Conservation (phyloP, 2,113 vertebrate species). For the Nycticebus coucang region DNA sequence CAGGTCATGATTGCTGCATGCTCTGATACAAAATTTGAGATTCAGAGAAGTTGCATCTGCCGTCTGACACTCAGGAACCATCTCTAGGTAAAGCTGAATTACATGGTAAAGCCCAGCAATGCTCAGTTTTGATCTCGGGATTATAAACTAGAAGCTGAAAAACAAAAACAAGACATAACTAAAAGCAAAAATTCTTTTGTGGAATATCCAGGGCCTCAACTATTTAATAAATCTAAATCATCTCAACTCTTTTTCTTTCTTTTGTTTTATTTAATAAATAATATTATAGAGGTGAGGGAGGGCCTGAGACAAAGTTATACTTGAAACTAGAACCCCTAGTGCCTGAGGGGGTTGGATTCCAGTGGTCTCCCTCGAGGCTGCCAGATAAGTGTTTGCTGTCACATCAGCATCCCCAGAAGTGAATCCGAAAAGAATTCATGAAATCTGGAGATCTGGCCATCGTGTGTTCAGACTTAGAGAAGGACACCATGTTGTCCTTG, state of each 20-base stretch:
- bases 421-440: conserved; percentile 78
- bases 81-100: neutral
- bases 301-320: neutral
- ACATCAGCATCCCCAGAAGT: conserved; percentile 75
- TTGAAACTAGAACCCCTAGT: neutral
- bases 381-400: neutral
- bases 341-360: neutral
- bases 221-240: conserved; percentile 51
- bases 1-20: neutral
- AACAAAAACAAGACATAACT: neutral
- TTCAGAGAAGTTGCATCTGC: conserved; percentile 25
- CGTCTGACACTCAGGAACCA: conserved; percentile 5
- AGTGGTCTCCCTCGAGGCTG: neutral
- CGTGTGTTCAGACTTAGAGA: conserved; percentile 77
- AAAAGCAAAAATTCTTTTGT: conserved; percentile 16
- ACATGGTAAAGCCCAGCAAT: conserved; percentile 30
- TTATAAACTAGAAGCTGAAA: conserved; percentile 17
- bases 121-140: neutral
- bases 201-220: conserved; percentile 30
- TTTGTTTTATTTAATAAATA: conserved; percentile 61
- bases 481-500: conserved; percentile 81
- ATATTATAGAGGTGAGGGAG: neutral
- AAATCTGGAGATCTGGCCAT: conserved; percentile 81
- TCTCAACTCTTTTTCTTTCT: neutral
- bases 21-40: conserved; percentile 34